Evolutionary conservation across 1,140 invertebrate genomes (phyloP).

Genomic region (Oedothorax gibbosus): DNA sequence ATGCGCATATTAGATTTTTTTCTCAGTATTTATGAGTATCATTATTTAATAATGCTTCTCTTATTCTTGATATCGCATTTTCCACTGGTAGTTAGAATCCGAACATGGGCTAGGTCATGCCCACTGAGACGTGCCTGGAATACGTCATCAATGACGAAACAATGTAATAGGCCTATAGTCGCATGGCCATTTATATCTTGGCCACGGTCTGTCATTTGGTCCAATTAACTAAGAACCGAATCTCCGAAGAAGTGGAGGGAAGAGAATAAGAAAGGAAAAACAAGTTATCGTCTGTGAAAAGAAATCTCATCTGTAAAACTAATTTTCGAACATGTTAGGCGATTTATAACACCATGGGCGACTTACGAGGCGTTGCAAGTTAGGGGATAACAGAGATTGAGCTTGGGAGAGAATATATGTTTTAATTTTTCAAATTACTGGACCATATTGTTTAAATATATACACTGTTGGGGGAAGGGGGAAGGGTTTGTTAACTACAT

Average conservation of each 20-base stretch:
- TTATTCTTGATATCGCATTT: too few species aligned
- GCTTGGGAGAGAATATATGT: too few species aligned
- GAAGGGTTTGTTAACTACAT: too few species aligned
- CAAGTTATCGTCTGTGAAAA: background rate
- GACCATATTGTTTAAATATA: too few species aligned
- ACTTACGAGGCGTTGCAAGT: constrained; percentile 7
- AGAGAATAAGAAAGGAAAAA: background rate
- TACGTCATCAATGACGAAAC: constrained; percentile 1
- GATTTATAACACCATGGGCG: constrained; percentile 43
- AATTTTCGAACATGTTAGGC: constrained; percentile 34
- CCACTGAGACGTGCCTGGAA: constrained; percentile 42
- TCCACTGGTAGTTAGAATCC: background rate
- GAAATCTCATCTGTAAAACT: constrained; percentile 57
- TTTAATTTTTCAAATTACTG: too few species aligned
- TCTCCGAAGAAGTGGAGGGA: background rate
- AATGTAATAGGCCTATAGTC: constrained; percentile 48
- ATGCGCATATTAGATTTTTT: constrained; percentile 28
- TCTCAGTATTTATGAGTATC: constrained; percentile 44
- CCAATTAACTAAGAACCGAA: constrained; percentile 46
- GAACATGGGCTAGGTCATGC: constrained; percentile 33
- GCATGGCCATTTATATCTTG: constrained; percentile 36
- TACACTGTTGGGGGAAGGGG: too few species aligned
- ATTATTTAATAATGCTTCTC: constrained; percentile 44
- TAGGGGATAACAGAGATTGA: background rate
- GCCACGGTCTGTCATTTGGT: constrained; percentile 50